Conservation (phyloP, 2,888 invertebrate species). For the Protodeltote pygarga region DNA sequence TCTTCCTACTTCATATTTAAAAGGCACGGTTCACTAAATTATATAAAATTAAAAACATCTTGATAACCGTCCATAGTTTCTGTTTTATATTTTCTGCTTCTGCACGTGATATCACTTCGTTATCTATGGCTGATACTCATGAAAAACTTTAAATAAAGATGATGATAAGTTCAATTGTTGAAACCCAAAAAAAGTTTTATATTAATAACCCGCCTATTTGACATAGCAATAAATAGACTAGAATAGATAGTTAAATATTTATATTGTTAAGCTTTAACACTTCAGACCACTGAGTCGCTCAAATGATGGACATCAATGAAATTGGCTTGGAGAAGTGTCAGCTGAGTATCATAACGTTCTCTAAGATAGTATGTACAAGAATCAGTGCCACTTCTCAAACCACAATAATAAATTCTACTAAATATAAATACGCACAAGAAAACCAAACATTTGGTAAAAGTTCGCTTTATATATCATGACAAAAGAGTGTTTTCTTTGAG, state of each 20-base stretch:
- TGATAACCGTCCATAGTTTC: conserved; percentile 70
- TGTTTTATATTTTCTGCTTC: conserved; percentile 53
- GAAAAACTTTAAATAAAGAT: conserved; percentile 37
- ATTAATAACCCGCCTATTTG: conserved; percentile 85
- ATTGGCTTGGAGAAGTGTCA: conserved; percentile 5
- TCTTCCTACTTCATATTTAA: conserved; percentile 31
- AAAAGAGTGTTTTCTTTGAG: conserved; percentile 22
- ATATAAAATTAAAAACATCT: conserved; percentile 54
- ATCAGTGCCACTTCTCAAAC: conserved; percentile 11
- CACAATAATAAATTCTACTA: conserved; percentile 16
- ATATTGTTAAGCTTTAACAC: conserved; percentile 72
- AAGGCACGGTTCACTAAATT: conserved; percentile 56
- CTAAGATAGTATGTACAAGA: conserved; percentile 1
- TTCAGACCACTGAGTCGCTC: conserved; percentile 64
- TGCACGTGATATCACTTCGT: conserved; percentile 39
- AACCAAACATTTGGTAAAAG: conserved; percentile 29
- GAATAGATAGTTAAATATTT: conserved; percentile 82
- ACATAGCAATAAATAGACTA: conserved; percentile 86
- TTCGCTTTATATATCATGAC: conserved; percentile 27
- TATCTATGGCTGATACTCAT: conserved; percentile 35
- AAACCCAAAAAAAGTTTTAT: conserved; percentile 71
- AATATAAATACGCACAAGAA: conserved; percentile 68
- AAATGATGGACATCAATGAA: conserved; percentile 46
- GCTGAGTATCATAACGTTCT: not conserved
- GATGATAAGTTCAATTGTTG: conserved; percentile 71